Base-by-base conservation (phyloP, 2,797 vertebrate genomes). In the Tauraco hartlaubi region DNA sequence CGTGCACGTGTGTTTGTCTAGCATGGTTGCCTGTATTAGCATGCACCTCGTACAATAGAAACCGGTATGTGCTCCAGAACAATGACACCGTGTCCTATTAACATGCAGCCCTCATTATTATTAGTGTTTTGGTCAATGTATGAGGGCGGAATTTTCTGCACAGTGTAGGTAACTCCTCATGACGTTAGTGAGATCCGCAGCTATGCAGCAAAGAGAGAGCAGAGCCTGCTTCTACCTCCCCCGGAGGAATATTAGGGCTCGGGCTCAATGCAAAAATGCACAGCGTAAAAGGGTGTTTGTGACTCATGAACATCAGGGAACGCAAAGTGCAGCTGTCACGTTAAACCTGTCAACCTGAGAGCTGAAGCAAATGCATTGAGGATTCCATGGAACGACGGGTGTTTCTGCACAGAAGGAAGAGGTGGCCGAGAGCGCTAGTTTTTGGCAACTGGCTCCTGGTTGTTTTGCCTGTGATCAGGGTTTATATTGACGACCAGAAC, bases 271-370 rank as follows among this genome's bases (percentile, higher is more conserved):
- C 49, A 71, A 46, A 88, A 81, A 16, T 9, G 23, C 33, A 8
- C 2, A 2, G 49, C 0, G 0, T 72, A 41, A 66, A 83, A 84
- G 52, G 49, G 28, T 11, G 1, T 44, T 41, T 78, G 49, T 58
- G 72, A 37, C 51, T 88, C 25, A 11, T 58, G 68, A 43, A 9
- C 37, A 11, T 7, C n/a, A n/a, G 35, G 39, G 66, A 88, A 43
- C 52, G 77, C 55, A 59, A 59, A 43, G 51, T 25, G 59, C 76
- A 88, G 33, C 79, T 26, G 25, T 84, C 23, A 4, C 0, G 0
- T 81, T 39, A 35, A 51, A 41, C 68, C 46, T 75, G 73, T 69
- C 82, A 94, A 11, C 31, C 37, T 16, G 19, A 44, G 75, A 90
- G 74, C 74, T 82, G 80, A 49, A 83, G 43, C 0, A 0, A 61